Conservation (phyloP, 2,888 invertebrate species). For the Alloscopus bannaensis region DNA sequence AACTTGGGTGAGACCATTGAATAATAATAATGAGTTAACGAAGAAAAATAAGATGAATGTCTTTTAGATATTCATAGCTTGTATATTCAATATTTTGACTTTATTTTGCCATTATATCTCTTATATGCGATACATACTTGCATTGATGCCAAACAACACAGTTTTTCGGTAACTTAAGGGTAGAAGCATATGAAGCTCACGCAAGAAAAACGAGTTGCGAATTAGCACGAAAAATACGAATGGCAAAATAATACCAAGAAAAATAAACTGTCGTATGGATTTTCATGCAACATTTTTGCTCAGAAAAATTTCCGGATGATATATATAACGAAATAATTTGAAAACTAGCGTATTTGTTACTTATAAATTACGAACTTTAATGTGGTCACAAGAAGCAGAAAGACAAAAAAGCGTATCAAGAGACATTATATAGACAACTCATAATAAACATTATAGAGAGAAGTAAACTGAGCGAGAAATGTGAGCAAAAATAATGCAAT, state of each 20-base stretch:
- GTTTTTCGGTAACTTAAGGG: slow-evolving; percentile 15
- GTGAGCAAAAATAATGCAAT: no score
- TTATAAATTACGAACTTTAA: no score
- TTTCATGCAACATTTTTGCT: slow-evolving; percentile 9
- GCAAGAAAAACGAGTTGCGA: slow-evolving; percentile 48
- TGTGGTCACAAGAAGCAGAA: no score
- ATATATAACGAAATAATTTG: no score
- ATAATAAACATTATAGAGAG: no score
- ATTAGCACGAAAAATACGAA: not conserved
- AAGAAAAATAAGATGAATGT: slow-evolving; percentile 48
- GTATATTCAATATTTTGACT: slow-evolving; percentile 9
- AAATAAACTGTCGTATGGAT: slow-evolving; percentile 57
- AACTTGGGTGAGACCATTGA: slow-evolving; percentile 61
- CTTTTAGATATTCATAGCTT: slow-evolving; percentile 21
- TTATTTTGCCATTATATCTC: not conserved
- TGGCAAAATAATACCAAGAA: slow-evolving; percentile 45
- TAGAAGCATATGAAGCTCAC: slow-evolving; percentile 25
- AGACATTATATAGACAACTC: no score
- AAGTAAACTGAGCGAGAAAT: no score
- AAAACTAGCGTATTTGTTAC: no score
- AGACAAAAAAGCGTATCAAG: no score
- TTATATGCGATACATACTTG: not conserved
- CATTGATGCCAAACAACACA: no score
- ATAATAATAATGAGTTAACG: slow-evolving; percentile 46
- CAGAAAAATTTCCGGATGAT: no score